Percentiles rank a stretch among this genome's conserved stretches.
These are phyloP conservation scores for Crematogaster levior DNA, from an alignment of 2,888 invertebrate species.

Conservation along the genomic window DNA sequence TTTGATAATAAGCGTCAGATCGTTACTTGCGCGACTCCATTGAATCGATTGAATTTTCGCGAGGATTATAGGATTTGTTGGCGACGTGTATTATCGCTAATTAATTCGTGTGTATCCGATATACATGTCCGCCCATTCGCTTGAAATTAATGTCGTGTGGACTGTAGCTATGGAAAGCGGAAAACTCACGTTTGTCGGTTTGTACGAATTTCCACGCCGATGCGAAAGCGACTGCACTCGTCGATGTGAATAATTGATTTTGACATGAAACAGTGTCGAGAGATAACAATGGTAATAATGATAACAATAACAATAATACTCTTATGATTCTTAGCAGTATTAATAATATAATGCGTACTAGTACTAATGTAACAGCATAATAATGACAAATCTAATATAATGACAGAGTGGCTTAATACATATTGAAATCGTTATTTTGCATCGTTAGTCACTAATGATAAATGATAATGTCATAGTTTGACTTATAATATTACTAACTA, in stretches of 20 bases:
- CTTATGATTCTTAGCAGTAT: not conserved
- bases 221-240: conserved; percentile 6
- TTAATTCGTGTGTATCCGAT: conserved; percentile 59
- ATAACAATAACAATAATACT: not conserved
- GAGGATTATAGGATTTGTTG: not conserved
- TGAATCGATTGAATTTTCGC: conserved; percentile 55
- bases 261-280: conserved; percentile 3
- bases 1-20: not conserved
- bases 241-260: conserved; percentile 16
- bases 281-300: not conserved
- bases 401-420: not conserved
- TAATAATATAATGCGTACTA: not conserved
- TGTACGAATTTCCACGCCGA: conserved; percentile 31
- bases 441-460: not conserved
- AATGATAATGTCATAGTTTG: not conserved
- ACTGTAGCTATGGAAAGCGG: conserved; percentile 21
- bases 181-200: conserved; percentile 36
- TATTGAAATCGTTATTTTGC: not conserved
- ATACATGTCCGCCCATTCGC: conserved; percentile 6
- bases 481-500: not conserved
- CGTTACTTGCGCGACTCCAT: not conserved
- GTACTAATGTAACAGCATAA: not conserved
- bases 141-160: conserved; percentile 40
- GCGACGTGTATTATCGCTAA: conserved; percentile 50
- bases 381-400: conserved; percentile 13